These are phyloP conservation scores for Empis stercorea DNA, from an alignment of 2,888 invertebrate genomes.

Conservation along the genomic window DNA sequence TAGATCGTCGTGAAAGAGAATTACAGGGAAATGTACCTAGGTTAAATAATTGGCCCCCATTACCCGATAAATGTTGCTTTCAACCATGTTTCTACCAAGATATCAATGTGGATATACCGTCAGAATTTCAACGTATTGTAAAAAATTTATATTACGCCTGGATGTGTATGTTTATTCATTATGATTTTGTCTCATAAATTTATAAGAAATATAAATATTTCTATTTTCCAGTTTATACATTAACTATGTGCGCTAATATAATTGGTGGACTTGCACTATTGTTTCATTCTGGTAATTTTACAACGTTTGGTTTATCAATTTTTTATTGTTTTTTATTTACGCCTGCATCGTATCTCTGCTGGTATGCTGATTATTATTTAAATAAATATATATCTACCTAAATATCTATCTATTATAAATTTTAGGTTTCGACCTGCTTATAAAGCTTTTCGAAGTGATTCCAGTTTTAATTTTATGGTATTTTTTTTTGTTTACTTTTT, in stretches of 20 bases:
- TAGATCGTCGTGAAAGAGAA: conserved; percentile 80
- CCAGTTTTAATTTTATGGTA: conserved; percentile 99
- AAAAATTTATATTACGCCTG: conserved; percentile 90
- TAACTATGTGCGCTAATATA: conserved; percentile 73
- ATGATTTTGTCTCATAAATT: neutral
- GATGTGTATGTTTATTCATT: conserved; percentile 67
- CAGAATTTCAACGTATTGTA: conserved; percentile 94
- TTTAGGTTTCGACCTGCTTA: conserved; percentile 84
- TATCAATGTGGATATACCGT: conserved; percentile 95
- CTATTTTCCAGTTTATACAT: conserved; percentile 64
- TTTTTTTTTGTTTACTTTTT: conserved; percentile 98
- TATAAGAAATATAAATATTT: neutral
- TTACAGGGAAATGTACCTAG: conserved; percentile 51
- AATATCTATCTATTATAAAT: neutral
- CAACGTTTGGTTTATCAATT: conserved; percentile 75
- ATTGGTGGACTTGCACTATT: conserved; percentile 72
- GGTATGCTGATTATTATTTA: conserved; percentile 41
- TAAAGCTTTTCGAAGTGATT: conserved; percentile 97
- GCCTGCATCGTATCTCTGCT: conserved; percentile 95
- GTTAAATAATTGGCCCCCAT: conserved; percentile 96
- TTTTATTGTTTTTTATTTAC: conserved; percentile 83
- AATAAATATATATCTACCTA: neutral
- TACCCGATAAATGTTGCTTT: conserved; percentile 83
- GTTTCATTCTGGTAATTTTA: conserved; percentile 45
- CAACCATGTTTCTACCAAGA: conserved; percentile 99